Evolutionary conservation across 2,113 vertebrate genomes (phyloP).

Genomic region (Jacana jacana): DNA sequence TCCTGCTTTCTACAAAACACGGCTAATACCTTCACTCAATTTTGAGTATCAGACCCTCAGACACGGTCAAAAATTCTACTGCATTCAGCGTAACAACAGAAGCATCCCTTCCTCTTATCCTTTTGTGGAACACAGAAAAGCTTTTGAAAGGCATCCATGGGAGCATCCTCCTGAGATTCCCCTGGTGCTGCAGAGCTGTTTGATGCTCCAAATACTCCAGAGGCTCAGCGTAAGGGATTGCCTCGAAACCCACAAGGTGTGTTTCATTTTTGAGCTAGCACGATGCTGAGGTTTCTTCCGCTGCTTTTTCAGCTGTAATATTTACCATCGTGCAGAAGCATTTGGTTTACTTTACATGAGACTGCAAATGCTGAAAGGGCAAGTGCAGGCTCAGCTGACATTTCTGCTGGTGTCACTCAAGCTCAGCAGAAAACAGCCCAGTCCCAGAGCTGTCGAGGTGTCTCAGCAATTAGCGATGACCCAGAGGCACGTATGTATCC

Average conservation of each 20-base stretch:
- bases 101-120: neutral
- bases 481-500: neutral
- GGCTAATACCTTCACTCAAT: neutral
- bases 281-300: neutral
- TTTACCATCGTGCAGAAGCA: neutral
- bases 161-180: neutral
- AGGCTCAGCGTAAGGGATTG: neutral
- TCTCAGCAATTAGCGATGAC: neutral
- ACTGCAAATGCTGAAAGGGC: slow-evolving; percentile 44
- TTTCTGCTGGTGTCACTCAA: slow-evolving; percentile 40
- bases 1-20: neutral
- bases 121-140: neutral
- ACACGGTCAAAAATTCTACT: neutral
- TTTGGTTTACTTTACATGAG: slow-evolving; percentile 26
- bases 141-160: neutral
- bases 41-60: neutral
- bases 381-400: slow-evolving; percentile 40
- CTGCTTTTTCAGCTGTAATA: slow-evolving; percentile 20
- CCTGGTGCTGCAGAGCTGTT: neutral
- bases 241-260: neutral
- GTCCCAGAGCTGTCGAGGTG: neutral
- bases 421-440: neutral
- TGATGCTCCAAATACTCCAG: neutral
- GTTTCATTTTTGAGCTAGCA: neutral
- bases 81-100: neutral